Evolutionary conservation across 2,888 invertebrate species (phyloP), one percentile per base, ranked within the genome.

Genomic region (Pachliopta kotzebuea): DNA sequence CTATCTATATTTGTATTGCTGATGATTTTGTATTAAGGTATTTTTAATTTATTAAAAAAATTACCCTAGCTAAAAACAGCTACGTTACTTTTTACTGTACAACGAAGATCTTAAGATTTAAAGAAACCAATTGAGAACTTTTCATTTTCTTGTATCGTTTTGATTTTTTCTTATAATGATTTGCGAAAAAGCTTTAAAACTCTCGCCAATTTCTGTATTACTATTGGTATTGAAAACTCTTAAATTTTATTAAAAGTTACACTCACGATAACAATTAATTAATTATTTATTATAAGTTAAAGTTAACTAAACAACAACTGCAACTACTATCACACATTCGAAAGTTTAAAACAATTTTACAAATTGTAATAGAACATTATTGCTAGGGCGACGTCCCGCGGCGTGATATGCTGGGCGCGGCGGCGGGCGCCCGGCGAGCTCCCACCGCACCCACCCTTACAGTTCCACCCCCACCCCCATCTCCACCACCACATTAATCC

Each of bases 321-420:
- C 91, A 87, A 86, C 92, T 92, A 92, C 91, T 91, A 92, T 92
- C 92, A 92, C 92, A 92, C 92, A 90, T 92, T 92, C 88, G 90
- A 92, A 92, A 89, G 86, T 90, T 90, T 86, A 88, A 90, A 90
- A 91, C 91, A 90, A 90, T 90, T 89, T 89, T 88, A 88, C 84
- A 89, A 87, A 87, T 90, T 81, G 87, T 86, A 89, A 84, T 88
- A 85, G 86, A 88, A 89, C 72, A 87, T 92, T 92, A 92, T 92
- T 92, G 92, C 92, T 92, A 90, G 81, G 85, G 87, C 88, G 84
- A 79, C 80, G 80, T 78, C 80, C 74, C 76, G 75, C 74, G 81
- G 81, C 82, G 80, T 83, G 84, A 84, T 82, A 82, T 83, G 84
- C 76, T 75, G 73, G 72, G 73, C 67, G 75, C 71, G 73, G 70